Evolutionary conservation across 2,888 invertebrate genomes (phyloP).

Genomic region (Ctena decussata): DNA sequence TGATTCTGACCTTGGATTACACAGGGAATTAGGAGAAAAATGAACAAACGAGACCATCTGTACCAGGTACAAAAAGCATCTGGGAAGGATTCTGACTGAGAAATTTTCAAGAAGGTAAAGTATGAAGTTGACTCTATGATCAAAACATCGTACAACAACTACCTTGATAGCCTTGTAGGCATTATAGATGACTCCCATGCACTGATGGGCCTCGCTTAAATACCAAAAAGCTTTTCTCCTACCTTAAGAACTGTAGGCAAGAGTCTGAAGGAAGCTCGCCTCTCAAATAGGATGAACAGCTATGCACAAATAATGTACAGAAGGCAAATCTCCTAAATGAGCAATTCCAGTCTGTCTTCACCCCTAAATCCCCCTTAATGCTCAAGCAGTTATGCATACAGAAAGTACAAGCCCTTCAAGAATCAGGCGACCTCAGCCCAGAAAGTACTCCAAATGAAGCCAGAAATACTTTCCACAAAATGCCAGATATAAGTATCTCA

Average conservation of each 20-base stretch:
- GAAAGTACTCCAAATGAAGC: not conserved
- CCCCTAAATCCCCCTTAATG: not conserved
- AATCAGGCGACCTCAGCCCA: not conserved
- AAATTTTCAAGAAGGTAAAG: not conserved
- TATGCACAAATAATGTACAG: not conserved
- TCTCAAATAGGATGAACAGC: not conserved
- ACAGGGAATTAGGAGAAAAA: not conserved
- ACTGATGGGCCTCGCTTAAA: not conserved
- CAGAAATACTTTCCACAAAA: not conserved
- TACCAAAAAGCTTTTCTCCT: conserved; percentile 2
- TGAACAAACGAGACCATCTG: not conserved
- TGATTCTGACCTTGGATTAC: conserved; percentile 14
- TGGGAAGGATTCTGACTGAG: not conserved
- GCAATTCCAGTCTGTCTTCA: not conserved
- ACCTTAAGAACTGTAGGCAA: not conserved
- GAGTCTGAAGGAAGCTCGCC: not conserved
- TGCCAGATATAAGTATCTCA: not conserved
- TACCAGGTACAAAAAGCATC: not conserved
- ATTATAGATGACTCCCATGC: not conserved
- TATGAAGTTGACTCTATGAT: not conserved
- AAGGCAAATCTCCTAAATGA: not conserved
- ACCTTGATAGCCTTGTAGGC: not conserved
- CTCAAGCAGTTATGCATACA: not conserved
- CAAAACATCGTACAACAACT: not conserved
- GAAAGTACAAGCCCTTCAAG: not conserved